Evolutionary conservation across 2,888 invertebrate genomes (phyloP).

Genomic region (Syrphus vitripennis): DNA sequence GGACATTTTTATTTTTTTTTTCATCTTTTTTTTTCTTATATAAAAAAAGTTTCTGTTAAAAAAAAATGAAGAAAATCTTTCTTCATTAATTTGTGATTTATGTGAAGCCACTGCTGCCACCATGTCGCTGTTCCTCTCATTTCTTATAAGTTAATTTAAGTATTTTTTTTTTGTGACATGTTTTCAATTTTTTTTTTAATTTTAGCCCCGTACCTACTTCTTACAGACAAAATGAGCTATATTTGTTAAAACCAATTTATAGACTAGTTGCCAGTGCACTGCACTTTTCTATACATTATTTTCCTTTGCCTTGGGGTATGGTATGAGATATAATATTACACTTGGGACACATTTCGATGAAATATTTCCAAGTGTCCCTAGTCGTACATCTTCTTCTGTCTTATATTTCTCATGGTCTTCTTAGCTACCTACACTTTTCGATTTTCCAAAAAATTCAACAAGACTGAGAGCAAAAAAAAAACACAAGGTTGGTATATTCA

Average conservation of each 20-base stretch:
- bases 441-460: conserved; percentile 24
- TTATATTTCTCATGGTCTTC: conserved; percentile 34
- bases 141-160: conserved; percentile 63
- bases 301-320: conserved; percentile 14
- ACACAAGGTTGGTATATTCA: not conserved
- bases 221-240: conserved; percentile 62
- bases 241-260: conserved; percentile 65
- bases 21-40: not conserved
- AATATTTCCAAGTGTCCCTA: conserved; percentile 81
- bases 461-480: not conserved
- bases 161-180: conserved; percentile 12
- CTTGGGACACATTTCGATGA: conserved; percentile 82
- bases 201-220: not conserved
- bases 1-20: conserved; percentile 4
- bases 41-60: not conserved
- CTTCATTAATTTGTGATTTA: conserved; percentile 69
- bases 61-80: conserved; percentile 30
- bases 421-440: conserved; percentile 36
- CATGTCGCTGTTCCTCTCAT: conserved; percentile 28
- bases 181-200: not conserved
- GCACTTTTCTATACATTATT: conserved; percentile 37
- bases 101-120: conserved; percentile 15
- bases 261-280: conserved; percentile 38
- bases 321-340: conserved; percentile 78
- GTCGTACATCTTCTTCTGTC: conserved; percentile 62